These are phyloP conservation scores for Macrosoma leucophasiata DNA, from an alignment of 2,888 invertebrate species.

Conservation along the genomic window DNA sequence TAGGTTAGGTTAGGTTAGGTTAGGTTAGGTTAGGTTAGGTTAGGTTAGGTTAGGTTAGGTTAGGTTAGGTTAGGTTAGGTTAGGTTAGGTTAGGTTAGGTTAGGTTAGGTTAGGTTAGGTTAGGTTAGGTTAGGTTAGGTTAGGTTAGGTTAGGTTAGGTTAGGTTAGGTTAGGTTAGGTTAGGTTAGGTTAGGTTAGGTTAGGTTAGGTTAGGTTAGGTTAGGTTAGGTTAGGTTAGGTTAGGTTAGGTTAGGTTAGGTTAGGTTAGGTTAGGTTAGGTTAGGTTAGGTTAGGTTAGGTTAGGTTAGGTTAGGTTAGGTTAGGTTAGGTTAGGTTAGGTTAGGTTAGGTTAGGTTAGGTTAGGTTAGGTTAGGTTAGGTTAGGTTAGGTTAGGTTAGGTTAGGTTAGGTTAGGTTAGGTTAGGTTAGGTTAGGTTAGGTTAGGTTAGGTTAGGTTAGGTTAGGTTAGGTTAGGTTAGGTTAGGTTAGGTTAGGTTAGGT, in stretches of 20 bases:
- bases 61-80: slow-evolving; percentile 1
- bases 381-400: slow-evolving; percentile 8
- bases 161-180: slow-evolving; percentile 9
- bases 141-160: slow-evolving; percentile 12
- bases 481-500: slow-evolving; percentile 9
- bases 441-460: slow-evolving; percentile 3
- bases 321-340: slow-evolving; percentile 8
- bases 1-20: no score
- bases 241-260: slow-evolving; percentile 8
- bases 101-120: slow-evolving; percentile 13
- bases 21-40: no score
- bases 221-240: slow-evolving; percentile 8
- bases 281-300: slow-evolving; percentile 8
- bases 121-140: slow-evolving; percentile 13
- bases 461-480: slow-evolving; percentile 9
- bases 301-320: slow-evolving; percentile 8
- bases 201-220: slow-evolving; percentile 12
- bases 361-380: slow-evolving; percentile 8
- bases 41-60: background rate
- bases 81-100: slow-evolving; percentile 6
- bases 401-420: slow-evolving; percentile 5
- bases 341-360: slow-evolving; percentile 8
- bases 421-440: slow-evolving; percentile 1
- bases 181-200: slow-evolving; percentile 11
- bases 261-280: slow-evolving; percentile 8